These are phyloP conservation scores for Sphaerolaimus hirsutus DNA, from an alignment of 2,888 invertebrate species.

Conservation along the genomic window DNA sequence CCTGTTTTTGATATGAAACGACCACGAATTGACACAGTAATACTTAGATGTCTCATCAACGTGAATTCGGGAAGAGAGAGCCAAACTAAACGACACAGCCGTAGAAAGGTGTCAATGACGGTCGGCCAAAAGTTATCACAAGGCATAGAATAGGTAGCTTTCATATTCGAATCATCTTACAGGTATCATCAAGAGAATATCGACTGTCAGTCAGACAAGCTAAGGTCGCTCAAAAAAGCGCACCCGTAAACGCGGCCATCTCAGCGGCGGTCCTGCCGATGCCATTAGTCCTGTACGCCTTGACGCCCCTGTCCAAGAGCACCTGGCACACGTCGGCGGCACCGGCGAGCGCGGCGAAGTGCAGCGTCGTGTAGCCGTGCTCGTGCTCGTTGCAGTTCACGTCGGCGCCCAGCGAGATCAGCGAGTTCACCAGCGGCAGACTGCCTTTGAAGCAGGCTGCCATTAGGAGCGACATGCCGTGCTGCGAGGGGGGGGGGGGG, in stretches of 20 bases:
- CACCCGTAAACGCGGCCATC: constrained; percentile 86
- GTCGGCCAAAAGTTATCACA: too few relatives aligned
- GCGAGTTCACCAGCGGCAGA: constrained; percentile 35
- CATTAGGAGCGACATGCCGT: constrained; percentile 63
- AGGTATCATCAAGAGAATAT: too few relatives aligned
- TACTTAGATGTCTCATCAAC: too few relatives aligned
- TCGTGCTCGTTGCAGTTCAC: constrained; percentile 71
- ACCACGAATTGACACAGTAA: not conserved
- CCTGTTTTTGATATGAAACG: not conserved
- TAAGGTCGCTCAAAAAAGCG: constrained; percentile 7
- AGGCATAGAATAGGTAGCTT: too few relatives aligned
- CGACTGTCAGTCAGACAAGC: too few relatives aligned
- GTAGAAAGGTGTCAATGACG: not conserved
- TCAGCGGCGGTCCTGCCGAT: constrained; percentile 77
- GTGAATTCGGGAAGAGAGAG: not conserved
- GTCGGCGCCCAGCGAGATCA: constrained; percentile 53
- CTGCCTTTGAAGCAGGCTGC: constrained; percentile 85
- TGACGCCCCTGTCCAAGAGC: constrained; percentile 63
- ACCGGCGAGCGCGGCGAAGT: constrained; percentile 72
- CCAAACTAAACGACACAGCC: not conserved
- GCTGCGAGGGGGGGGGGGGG: too few relatives aligned
- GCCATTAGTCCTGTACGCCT: constrained; percentile 52
- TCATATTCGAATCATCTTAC: too few relatives aligned
- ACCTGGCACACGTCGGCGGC: constrained; percentile 54
- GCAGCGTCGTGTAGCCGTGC: constrained; percentile 72